A percentile compares a stretch with the other conserved stretches of the same genome.
These are phyloP conservation scores for Oryctes rhinoceros DNA, from an alignment of 1,140 invertebrate species.

Conservation along the genomic window DNA sequence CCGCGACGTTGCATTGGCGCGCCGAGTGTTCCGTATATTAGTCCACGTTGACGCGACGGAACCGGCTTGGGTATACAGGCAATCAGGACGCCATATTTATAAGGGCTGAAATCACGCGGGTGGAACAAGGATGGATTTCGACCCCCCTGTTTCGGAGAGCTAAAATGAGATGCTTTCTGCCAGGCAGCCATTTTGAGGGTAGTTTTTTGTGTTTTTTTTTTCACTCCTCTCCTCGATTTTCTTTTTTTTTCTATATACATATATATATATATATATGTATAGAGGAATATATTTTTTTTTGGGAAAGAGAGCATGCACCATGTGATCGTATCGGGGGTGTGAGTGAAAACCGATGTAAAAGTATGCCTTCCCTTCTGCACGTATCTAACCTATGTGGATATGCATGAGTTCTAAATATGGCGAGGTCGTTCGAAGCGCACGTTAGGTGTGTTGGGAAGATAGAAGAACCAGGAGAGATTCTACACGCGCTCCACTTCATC, in stretches of 20 bases:
- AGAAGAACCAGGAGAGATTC: neutral
- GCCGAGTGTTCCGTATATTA: constrained; percentile 39
- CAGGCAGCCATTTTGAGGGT: constrained; percentile 63
- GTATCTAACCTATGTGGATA: neutral
- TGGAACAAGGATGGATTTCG: constrained; percentile 58
- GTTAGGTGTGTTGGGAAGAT: neutral
- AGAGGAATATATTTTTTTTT: constrained; percentile 8
- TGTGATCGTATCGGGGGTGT: constrained; percentile 58
- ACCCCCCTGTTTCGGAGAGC: constrained; percentile 57
- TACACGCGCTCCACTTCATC: no score
- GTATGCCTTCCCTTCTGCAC: neutral
- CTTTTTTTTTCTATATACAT: constrained; percentile 23
- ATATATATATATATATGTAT: constrained; percentile 12
- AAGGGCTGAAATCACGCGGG: constrained; percentile 61
- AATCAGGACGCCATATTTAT: constrained; percentile 63
- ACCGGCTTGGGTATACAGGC: constrained; percentile 59
- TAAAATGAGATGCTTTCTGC: constrained; percentile 63
- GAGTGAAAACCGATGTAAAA: constrained; percentile 55
- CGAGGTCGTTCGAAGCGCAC: constrained; percentile 43
- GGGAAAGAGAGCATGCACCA: constrained; percentile 54
- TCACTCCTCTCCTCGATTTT: neutral
- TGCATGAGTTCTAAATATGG: neutral
- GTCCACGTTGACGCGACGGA: constrained; percentile 59
- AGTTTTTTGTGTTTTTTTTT: constrained; percentile 58
- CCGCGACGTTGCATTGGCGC: constrained; percentile 46